These are phyloP conservation scores for Brachyalestes nurse DNA, from an alignment of 2,797 vertebrate genomes.

Conservation along the genomic window DNA sequence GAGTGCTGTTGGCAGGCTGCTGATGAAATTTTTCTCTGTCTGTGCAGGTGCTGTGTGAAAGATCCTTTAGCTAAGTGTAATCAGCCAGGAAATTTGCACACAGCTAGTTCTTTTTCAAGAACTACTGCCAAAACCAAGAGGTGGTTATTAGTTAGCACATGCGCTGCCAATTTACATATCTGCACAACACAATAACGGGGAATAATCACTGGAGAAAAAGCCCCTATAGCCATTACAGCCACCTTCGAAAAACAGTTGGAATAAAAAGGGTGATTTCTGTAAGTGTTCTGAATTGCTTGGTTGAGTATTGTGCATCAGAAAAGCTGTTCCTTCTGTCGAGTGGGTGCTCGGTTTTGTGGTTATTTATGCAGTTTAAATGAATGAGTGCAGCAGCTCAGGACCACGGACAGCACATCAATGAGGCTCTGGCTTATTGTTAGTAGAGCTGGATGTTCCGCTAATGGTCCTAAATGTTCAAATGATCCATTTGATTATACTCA, in stretches of 20 bases:
- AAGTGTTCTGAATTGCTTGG: neutral
- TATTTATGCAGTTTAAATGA: conserved; percentile 34
- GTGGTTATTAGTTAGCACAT: conserved; percentile 12
- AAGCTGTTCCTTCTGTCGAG: neutral
- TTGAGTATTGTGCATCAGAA: neutral
- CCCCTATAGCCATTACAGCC: neutral
- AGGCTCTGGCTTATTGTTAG: neutral
- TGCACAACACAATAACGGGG: neutral
- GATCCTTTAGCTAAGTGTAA: neutral
- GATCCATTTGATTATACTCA: neutral
- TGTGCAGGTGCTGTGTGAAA: neutral
- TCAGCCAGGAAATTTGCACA: conserved; percentile 1
- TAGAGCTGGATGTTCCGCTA: neutral
- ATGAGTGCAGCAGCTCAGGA: conserved; percentile 60
- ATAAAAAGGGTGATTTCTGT: neutral
- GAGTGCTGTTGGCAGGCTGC: neutral
- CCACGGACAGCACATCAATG: conserved; percentile 66
- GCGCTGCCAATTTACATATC: neutral
- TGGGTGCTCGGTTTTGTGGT: neutral
- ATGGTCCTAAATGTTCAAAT: neutral
- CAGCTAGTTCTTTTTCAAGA: neutral
- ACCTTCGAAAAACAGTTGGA: neutral
- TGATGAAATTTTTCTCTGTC: neutral
- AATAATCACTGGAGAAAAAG: neutral
- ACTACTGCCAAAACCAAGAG: neutral